Evolutionary conservation across 2,888 invertebrate species (phyloP).

Genomic region (Acrobasis repandana): DNA sequence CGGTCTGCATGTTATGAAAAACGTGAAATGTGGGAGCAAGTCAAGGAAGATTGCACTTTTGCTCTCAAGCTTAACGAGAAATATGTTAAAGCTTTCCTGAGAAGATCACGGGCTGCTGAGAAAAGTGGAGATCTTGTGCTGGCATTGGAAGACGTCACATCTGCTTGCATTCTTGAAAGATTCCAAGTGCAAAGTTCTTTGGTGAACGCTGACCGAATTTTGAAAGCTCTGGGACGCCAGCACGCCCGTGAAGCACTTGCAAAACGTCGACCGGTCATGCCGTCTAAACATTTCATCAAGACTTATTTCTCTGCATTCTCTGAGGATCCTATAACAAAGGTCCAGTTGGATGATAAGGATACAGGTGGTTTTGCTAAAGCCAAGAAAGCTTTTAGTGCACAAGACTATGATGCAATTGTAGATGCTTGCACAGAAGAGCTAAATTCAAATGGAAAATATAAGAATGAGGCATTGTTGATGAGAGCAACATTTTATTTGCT

Average conservation of each 20-base stretch:
- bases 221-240: conserved; percentile 90
- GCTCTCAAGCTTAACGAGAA: conserved; percentile 92
- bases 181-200: conserved; percentile 92
- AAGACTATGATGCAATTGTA: conserved; percentile 90
- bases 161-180: conserved; percentile 94
- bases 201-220: conserved; percentile 92
- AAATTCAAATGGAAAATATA: conserved; percentile 84
- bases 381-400: conserved; percentile 85
- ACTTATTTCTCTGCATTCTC: conserved; percentile 94
- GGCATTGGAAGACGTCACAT: conserved; percentile 95
- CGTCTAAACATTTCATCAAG: conserved; percentile 92
- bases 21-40: conserved; percentile 91
- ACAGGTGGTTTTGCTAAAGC: conserved; percentile 87
- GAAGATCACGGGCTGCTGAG: conserved; percentile 93
- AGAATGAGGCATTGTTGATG: conserved; percentile 89
- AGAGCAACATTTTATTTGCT: conserved; percentile 93
- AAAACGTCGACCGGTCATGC: conserved; percentile 87
- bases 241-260: conserved; percentile 90
- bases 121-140: conserved; percentile 89
- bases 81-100: conserved; percentile 93
- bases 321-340: conserved; percentile 90
- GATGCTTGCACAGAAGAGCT: conserved; percentile 91
- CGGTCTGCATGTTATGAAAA: conserved; percentile 97
- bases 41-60: conserved; percentile 92
- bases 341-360: conserved; percentile 68